Evolutionary conservation across 2,797 vertebrate genomes (phyloP).

Genomic region (Salmo trutta): DNA sequence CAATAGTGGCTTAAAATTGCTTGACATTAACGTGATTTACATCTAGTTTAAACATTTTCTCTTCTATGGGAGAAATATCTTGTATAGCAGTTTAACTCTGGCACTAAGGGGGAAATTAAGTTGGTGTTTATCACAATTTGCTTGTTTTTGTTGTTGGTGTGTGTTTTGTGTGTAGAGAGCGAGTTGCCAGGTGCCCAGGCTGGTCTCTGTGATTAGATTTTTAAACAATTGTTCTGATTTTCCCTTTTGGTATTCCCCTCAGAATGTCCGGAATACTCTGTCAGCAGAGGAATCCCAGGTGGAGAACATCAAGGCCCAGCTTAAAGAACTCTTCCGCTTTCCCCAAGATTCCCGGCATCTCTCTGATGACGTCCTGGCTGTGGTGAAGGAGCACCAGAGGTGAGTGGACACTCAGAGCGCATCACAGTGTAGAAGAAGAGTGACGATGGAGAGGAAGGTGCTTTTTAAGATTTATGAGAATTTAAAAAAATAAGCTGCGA

Average conservation of each 20-base stretch:
- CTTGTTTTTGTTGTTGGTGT: not conserved
- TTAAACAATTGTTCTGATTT: too few species aligned
- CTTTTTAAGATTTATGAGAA: not conserved
- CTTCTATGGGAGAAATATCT: too few species aligned
- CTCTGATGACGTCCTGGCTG: conserved; percentile 79
- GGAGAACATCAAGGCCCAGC: conserved; percentile 82
- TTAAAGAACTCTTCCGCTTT: conserved; percentile 85
- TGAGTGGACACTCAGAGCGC: conserved; percentile 44
- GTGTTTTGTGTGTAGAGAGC: not conserved
- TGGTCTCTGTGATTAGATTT: too few species aligned
- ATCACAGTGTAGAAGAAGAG: too few species aligned
- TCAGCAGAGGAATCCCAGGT: conserved; percentile 79
- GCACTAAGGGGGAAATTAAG: not conserved
- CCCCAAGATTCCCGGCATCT: conserved; percentile 78
- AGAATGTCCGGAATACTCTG: conserved; percentile 80
- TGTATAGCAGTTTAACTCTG: not conserved
- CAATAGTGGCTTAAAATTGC: too few species aligned
- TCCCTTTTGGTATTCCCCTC: conserved; percentile 6
- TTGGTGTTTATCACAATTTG: not conserved
- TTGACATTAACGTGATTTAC: too few species aligned
- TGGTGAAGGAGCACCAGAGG: conserved; percentile 89
- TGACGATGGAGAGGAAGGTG: not conserved
- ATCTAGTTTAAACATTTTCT: too few species aligned
- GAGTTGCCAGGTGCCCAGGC: too few species aligned
- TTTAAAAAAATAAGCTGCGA: too few species aligned